Percentiles rank a stretch among this genome's conserved stretches.
Evolutionary conservation across 2,888 invertebrate genomes (phyloP).

Genomic region (Empis livida): DNA sequence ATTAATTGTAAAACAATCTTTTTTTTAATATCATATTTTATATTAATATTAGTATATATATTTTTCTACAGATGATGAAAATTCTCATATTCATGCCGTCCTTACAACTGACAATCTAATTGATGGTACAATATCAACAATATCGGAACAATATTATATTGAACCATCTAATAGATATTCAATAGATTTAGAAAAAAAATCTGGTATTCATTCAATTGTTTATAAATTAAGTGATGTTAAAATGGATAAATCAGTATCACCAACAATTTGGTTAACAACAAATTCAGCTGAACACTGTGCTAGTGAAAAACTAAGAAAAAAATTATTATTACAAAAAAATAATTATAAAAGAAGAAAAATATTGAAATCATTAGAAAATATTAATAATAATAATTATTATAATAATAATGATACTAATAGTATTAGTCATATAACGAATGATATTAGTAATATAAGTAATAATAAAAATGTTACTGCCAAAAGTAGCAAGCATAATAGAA

Average conservation of each 20-base stretch:
- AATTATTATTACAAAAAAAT: constrained; percentile 16
- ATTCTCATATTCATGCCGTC: constrained; percentile 69
- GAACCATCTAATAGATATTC: constrained; percentile 42
- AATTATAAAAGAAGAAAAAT: constrained; percentile 20
- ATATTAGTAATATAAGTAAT: no score
- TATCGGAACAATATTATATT: constrained; percentile 68
- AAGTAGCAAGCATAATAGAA: not conserved
- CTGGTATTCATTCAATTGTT: constrained; percentile 64
- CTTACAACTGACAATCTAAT: constrained; percentile 77
- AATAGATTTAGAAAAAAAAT: constrained; percentile 38
- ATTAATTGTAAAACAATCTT: no score
- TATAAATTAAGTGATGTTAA: constrained; percentile 69
- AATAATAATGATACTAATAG: not conserved
- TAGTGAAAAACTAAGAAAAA: constrained; percentile 29
- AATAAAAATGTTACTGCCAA: not conserved
- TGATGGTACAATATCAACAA: constrained; percentile 75
- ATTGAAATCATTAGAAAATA: constrained; percentile 37
- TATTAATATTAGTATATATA: no score
- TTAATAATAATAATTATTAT: not conserved
- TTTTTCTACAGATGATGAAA: constrained; percentile 60
- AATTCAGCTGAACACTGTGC: constrained; percentile 17
- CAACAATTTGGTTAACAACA: no score
- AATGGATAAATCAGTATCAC: constrained; percentile 18
- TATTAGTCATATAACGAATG: not conserved
- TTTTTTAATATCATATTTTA: no score